These are phyloP conservation scores for Sarcophaga variegata DNA, from an alignment of 2,888 invertebrate species.

Conservation along the genomic window DNA sequence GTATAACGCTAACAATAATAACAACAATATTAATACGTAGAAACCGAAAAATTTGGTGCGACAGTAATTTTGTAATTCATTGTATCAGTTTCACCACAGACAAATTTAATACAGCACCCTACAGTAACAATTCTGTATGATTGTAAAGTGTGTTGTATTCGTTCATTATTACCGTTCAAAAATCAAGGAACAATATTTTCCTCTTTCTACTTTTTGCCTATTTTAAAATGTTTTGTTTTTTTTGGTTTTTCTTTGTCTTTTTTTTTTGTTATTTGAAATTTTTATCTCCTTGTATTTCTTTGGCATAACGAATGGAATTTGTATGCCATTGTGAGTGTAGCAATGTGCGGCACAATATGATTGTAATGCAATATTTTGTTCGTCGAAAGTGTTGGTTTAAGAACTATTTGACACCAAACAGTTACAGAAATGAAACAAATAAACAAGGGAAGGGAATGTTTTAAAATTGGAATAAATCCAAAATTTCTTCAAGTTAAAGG, in stretches of 20 bases:
- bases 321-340: constrained; percentile 16
- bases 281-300: constrained; percentile 47
- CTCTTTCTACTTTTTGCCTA: background rate
- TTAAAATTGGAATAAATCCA: constrained; percentile 54
- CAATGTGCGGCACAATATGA: constrained; percentile 8
- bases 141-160: background rate
- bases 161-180: background rate
- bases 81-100: too few relatives aligned
- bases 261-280: constrained; percentile 14
- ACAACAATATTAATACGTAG: too few relatives aligned
- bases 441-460: background rate
- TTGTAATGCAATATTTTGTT: constrained; percentile 34
- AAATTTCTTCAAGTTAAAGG: constrained; percentile 14
- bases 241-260: background rate
- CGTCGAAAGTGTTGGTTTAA: constrained; percentile 66
- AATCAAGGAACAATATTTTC: too few relatives aligned
- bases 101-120: too few relatives aligned
- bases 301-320: constrained; percentile 53
- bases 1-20: too few relatives aligned
- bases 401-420: constrained; percentile 69
- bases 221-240: background rate
- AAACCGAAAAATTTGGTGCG: too few relatives aligned
- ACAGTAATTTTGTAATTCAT: too few relatives aligned
- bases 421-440: constrained; percentile 45
- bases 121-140: too few relatives aligned